phyloP scores from a whole-genome alignment of 2,797 vertebrate genomes.

The Clamator glandarius region DNA sequence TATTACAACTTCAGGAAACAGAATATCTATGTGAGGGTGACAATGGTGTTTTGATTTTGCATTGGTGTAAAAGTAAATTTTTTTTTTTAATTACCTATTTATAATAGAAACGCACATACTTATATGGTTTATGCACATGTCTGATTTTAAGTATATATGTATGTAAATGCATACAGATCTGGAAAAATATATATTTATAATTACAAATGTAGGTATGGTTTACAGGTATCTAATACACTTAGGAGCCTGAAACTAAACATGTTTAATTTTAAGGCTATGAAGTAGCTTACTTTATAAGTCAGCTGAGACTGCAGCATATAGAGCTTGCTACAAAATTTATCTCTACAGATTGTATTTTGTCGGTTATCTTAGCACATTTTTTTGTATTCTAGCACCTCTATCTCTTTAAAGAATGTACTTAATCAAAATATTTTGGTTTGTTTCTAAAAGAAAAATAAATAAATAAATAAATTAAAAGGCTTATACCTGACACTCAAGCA shows the following conservation, averaged over 20 bases:
- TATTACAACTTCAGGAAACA: constrained; percentile 54
- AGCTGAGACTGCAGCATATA: background rate
- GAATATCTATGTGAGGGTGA: constrained; percentile 30
- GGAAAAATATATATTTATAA: background rate
- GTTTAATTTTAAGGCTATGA: background rate
- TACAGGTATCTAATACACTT: background rate
- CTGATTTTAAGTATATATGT: background rate
- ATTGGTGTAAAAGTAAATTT: constrained; percentile 10
- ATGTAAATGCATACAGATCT: background rate
- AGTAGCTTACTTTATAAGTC: background rate
- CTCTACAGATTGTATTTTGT: background rate
- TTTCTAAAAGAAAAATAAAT: background rate
- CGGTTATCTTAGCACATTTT: background rate
- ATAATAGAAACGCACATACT: background rate
- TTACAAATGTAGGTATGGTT: background rate
- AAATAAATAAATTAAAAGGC: background rate
- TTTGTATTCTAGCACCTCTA: background rate
- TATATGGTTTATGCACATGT: background rate
- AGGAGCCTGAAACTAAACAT: background rate
- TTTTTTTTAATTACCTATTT: too few relatives aligned
- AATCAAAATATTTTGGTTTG: background rate
- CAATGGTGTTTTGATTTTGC: constrained; percentile 15
- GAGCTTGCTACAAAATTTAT: background rate
- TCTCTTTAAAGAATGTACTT: background rate
- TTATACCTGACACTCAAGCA: background rate